Percentiles rank a stretch among this genome's conserved stretches.
Evolutionary conservation across 2,113 vertebrate genomes (phyloP).

Genomic region (Triplophysa rosa): DNA sequence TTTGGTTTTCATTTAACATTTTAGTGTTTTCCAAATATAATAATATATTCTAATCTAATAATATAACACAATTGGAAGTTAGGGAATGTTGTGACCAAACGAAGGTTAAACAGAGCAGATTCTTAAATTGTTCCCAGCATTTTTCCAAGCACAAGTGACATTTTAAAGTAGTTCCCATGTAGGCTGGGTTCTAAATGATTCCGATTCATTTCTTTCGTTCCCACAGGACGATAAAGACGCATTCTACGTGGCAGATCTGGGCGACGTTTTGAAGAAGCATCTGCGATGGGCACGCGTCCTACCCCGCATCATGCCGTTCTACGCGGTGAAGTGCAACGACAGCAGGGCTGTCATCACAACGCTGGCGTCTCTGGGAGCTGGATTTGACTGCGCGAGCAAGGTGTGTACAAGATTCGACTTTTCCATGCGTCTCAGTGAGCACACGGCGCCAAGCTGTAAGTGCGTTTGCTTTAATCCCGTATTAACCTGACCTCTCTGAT

Average conservation of each 20-base stretch:
- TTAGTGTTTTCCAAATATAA: not conserved
- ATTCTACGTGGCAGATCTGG: conserved; percentile 94
- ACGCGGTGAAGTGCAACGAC: conserved; percentile 95
- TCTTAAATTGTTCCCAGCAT: too few species aligned
- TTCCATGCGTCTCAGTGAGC: not conserved
- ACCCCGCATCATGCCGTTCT: conserved; percentile 90
- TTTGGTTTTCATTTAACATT: not conserved
- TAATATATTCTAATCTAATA: not conserved
- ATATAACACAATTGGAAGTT: not conserved
- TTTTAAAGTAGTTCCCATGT: too few species aligned
- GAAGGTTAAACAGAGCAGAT: too few species aligned
- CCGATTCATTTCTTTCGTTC: not conserved
- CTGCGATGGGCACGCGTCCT: conserved; percentile 85
- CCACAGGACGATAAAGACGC: conserved; percentile 94
- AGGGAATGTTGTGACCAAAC: too few species aligned
- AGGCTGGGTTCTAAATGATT: not conserved
- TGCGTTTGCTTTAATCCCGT: conserved; percentile 1
- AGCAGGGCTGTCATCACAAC: conserved; percentile 86
- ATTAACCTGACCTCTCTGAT: conserved; percentile 13
- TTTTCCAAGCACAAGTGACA: too few species aligned
- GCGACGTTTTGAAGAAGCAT: conserved; percentile 93
- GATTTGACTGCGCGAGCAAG: conserved; percentile 99
- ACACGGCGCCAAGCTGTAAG: not conserved
- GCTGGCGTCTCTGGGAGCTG: conserved; percentile 85
- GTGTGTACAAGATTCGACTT: conserved; percentile 63